phyloP scores from a whole-genome alignment of 2,113 vertebrate species.

The Tauraco erythrolophus region DNA sequence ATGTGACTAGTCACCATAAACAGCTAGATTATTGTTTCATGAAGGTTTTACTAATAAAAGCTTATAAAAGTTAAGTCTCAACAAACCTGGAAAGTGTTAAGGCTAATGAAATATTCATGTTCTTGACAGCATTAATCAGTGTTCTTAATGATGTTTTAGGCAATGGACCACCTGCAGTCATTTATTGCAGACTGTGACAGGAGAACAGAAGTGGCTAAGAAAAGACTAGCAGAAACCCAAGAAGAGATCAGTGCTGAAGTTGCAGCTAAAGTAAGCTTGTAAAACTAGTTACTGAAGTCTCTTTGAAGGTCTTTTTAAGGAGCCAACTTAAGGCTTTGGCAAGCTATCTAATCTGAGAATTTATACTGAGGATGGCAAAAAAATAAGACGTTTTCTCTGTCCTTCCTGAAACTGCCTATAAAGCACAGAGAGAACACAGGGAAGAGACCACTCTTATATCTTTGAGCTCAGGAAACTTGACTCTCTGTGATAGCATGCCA shows the following conservation, averaged over 20 bases:
- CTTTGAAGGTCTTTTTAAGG: not conserved
- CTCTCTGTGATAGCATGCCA: not conserved
- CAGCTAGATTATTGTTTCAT: not conserved
- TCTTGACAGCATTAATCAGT: slow-evolving; percentile 2
- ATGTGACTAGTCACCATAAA: not conserved
- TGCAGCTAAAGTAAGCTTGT: slow-evolving; percentile 90
- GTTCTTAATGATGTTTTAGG: slow-evolving; percentile 74
- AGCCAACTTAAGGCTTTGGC: not conserved
- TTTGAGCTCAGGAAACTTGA: not conserved
- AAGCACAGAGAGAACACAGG: not conserved
- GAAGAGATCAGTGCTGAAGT: slow-evolving; percentile 99
- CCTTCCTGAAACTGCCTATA: not conserved
- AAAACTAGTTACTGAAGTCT: not conserved
- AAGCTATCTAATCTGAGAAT: not conserved
- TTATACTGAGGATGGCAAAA: not conserved
- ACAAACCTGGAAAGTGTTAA: not conserved
- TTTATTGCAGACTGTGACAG: slow-evolving; percentile 98
- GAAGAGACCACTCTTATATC: not conserved
- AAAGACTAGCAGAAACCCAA: slow-evolving; percentile 96
- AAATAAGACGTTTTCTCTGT: not conserved
- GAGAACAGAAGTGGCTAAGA: slow-evolving; percentile 97
- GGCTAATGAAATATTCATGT: not conserved
- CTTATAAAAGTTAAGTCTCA: not conserved
- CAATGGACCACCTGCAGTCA: slow-evolving; percentile 96
- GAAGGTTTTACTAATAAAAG: not conserved